Evolutionary conservation across 2,797 vertebrate genomes (phyloP).

Genomic region (Picus viridis): DNA sequence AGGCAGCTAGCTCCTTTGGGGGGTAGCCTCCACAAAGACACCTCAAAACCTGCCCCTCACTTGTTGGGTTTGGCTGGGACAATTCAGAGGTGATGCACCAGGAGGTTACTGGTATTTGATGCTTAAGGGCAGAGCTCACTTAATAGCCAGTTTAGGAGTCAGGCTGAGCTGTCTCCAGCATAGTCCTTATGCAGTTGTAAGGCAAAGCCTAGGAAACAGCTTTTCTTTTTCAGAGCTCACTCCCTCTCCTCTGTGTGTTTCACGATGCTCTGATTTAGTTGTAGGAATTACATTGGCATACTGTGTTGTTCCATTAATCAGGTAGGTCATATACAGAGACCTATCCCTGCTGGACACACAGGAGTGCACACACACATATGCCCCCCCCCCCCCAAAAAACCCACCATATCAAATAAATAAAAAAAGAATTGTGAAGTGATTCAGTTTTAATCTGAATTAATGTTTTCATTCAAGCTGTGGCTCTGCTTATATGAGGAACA

Average conservation of each 20-base stretch:
- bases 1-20: background rate
- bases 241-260: background rate
- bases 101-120: background rate
- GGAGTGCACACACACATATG: background rate
- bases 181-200: background rate
- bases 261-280: background rate
- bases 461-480: constrained; percentile 63
- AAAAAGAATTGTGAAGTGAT: constrained; percentile 50
- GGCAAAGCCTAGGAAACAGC: background rate
- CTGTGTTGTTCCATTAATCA: constrained; percentile 44
- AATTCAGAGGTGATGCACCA: background rate
- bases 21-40: background rate
- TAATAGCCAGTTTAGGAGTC: background rate
- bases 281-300: constrained; percentile 23
- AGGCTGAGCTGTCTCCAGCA: background rate
- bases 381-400: too few species aligned
- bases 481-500: constrained; percentile 32
- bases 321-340: constrained; percentile 21
- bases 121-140: background rate
- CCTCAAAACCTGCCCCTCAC: background rate
- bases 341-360: background rate
- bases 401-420: background rate
- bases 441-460: constrained; percentile 71
- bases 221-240: background rate
- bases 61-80: background rate